Conservation (phyloP, 2,113 vertebrate species). For the Aepyceros melampus region DNA sequence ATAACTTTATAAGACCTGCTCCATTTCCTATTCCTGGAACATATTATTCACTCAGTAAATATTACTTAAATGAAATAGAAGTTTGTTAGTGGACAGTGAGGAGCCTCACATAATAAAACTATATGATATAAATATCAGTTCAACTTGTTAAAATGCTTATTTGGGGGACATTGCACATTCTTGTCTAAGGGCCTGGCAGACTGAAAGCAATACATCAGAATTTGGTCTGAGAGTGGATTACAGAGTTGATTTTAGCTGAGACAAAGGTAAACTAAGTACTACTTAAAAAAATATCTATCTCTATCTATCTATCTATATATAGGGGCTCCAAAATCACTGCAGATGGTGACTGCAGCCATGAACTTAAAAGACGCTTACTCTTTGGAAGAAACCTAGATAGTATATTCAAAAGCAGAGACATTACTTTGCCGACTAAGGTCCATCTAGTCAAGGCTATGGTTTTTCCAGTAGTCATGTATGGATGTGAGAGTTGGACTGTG, state of each 20-base stretch:
- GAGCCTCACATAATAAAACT: not conserved
- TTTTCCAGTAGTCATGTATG: too few species aligned
- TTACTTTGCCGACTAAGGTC: too few species aligned
- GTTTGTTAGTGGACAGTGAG: not conserved
- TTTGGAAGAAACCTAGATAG: too few species aligned
- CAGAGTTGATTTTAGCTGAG: not conserved
- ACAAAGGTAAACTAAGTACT: not conserved
- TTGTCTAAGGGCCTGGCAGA: not conserved
- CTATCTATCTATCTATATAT: not conserved
- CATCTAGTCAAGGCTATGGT: too few species aligned
- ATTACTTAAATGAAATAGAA: not conserved
- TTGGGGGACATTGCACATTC: not conserved
- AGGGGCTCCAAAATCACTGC: too few species aligned
- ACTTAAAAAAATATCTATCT: not conserved
- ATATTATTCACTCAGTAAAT: not conserved
- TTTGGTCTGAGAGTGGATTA: not conserved
- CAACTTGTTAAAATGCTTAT: not conserved
- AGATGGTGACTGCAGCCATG: too few species aligned
- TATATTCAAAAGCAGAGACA: too few species aligned
- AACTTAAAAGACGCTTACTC: too few species aligned
- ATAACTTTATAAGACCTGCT: not conserved
- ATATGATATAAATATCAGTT: not conserved
- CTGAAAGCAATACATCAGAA: not conserved
- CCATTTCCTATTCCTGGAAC: not conserved
- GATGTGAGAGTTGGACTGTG: too few species aligned